Percentiles rank a stretch among this genome's conserved stretches.
Conservation (phyloP, 92 coral and sea anemone genomes). For the Porites rus region DNA sequence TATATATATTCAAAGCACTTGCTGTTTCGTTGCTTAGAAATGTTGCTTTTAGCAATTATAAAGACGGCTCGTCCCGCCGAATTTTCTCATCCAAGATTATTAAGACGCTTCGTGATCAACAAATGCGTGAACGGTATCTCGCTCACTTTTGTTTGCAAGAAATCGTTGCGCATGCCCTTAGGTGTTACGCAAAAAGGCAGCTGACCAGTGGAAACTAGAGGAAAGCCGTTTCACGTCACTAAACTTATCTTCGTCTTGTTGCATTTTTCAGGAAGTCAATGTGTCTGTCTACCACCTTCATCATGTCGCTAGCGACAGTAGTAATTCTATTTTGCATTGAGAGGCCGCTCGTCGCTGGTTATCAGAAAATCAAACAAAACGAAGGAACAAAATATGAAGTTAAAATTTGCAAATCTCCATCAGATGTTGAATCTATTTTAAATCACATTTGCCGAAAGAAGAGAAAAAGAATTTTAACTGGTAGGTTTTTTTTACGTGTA, state of each 20-base stretch:
- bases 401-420: conserved; percentile 1
- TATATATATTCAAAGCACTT: too few relatives aligned
- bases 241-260: background rate
- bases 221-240: background rate
- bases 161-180: background rate
- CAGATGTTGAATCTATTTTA: background rate
- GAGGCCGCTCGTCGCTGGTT: background rate
- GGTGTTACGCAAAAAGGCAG: background rate
- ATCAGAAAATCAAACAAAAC: conserved; percentile 8
- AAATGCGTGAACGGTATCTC: background rate
- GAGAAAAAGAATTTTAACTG: conserved; percentile 24
- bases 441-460: background rate
- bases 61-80: too few relatives aligned
- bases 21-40: too few relatives aligned
- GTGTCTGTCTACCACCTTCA: conserved; percentile 13
- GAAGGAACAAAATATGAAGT: background rate
- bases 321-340: conserved; percentile 8
- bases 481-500: background rate
- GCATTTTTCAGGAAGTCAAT: conserved; percentile 35
- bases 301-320: background rate
- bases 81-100: too few relatives aligned
- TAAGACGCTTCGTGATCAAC: too few relatives aligned
- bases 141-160: background rate
- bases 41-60: too few relatives aligned
- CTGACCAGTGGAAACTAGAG: background rate